Evolutionary conservation across 2,888 invertebrate genomes (phyloP).

Genomic region (Sinohyriopsis cumingii): DNA sequence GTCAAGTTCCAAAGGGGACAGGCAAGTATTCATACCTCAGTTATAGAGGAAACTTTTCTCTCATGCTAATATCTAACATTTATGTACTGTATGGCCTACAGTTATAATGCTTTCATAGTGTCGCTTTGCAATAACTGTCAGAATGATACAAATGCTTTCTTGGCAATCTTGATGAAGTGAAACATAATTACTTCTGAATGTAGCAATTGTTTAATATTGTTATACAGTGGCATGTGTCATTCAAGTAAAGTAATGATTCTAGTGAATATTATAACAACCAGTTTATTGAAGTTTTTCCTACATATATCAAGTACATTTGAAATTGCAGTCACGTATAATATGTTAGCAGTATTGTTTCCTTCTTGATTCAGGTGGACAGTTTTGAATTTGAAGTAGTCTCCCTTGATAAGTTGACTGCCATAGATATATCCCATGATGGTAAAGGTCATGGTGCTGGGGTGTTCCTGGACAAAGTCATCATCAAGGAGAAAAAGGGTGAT

Average conservation of each 20-base stretch:
- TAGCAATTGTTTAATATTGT: no score
- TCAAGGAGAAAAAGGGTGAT: slow-evolving; percentile 46
- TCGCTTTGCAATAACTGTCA: no score
- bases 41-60: not conserved
- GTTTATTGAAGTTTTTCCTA: no score
- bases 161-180: no score
- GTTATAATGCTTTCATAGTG: not conserved
- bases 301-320: no score
- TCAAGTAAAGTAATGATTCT: no score
- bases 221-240: no score
- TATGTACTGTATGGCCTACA: not conserved
- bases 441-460: slow-evolving; percentile 63
- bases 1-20: slow-evolving; percentile 55
- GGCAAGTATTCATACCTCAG: slow-evolving; percentile 34
- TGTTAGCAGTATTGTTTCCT: no score
- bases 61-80: not conserved
- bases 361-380: slow-evolving; percentile 44
- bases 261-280: no score
- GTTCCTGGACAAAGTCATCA: slow-evolving; percentile 59
- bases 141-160: no score
- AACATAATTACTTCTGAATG: no score
- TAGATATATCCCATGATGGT: slow-evolving; percentile 63
- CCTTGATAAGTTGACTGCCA: slow-evolving; percentile 51
- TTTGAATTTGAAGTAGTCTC: slow-evolving; percentile 62
- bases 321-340: no score